Evolutionary conservation across 2,888 invertebrate species (phyloP).

Genomic region (Crioceris asparagi): DNA sequence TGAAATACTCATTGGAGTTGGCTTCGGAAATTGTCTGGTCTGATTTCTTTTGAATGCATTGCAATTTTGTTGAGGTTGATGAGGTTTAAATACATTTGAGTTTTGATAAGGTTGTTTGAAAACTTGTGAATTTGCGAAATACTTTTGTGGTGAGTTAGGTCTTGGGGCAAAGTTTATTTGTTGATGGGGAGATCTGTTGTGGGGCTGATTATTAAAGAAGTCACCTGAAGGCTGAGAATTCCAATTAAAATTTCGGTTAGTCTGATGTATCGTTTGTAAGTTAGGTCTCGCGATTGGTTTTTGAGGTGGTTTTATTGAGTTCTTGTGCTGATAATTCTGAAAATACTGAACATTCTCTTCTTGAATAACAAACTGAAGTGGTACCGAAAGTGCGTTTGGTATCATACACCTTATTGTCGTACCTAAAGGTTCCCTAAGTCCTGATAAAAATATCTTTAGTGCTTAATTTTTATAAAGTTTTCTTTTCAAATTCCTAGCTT

Average conservation of each 20-base stretch:
- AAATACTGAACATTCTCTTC: slow-evolving; percentile 6
- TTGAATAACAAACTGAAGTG: slow-evolving; percentile 7
- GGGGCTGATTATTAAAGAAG: too few species aligned
- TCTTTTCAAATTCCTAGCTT: slow-evolving; percentile 4
- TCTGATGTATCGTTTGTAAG: too few species aligned
- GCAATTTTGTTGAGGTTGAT: too few species aligned
- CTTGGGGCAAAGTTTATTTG: background rate
- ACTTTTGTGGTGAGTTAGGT: background rate
- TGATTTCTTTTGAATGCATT: too few species aligned
- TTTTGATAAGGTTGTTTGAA: slow-evolving; percentile 1
- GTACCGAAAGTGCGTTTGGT: slow-evolving; percentile 3
- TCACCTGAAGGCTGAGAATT: too few species aligned
- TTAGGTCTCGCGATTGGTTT: background rate
- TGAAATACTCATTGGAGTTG: slow-evolving; percentile 4
- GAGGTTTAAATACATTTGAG: background rate
- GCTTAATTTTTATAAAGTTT: slow-evolving; percentile 7
- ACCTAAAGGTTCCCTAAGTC: slow-evolving; percentile 6
- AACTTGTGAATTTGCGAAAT: too few species aligned
- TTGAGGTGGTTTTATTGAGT: too few species aligned
- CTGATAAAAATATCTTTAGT: slow-evolving; percentile 8
- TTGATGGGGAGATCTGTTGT: slow-evolving; percentile 1
- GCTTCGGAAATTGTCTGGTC: background rate
- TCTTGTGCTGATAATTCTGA: slow-evolving; percentile 2
- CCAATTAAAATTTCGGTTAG: slow-evolving; percentile 2
- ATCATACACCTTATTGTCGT: slow-evolving; percentile 9